Evolutionary conservation across 2,113 vertebrate species (phyloP), one percentile per base, ranked within the genome.

Genomic region (Sporophila hypoxantha): DNA sequence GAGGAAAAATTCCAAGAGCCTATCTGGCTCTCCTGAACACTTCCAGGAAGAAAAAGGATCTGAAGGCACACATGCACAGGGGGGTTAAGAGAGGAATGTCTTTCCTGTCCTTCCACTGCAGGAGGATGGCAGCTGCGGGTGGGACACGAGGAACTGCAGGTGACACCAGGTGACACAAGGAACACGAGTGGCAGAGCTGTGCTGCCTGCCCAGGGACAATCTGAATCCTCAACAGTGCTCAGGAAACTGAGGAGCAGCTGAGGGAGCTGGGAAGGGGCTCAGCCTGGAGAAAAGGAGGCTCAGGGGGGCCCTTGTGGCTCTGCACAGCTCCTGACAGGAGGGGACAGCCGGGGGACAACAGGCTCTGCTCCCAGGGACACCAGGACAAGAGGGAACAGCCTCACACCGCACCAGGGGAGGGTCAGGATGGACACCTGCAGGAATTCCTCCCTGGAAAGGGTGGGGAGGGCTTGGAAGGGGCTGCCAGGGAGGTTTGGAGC

Each of bases 121-220:
- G 52, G 12, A 42, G 55, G 7, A 20, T 18, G 42, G 27, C 34
- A 65, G 32, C 4, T 6, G 23, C 0, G 14, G 36, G 22, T 12
- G 12, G 30, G 6, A 15, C 44, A 32, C 5, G 0, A 4, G 30
- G 65, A 39, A 36, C 56, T 26, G 34, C 56, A 59, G 57, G 34
- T 37, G 57, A 37, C 56, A 59, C 34, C 10, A 34, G 55, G n/a
- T 34, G 56, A 57, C 56, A 59, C 56, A 27, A 36, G 30, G 69
- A 39, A 41, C 34, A 2, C 2, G 2, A 6, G 27, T 0, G 8
- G 36, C 4, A 10, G 5, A 1, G 60, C 13, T 20, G 17, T 37
- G 64, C 36, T 39, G 42, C 23, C 53, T 47, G 30, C 17, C 46
- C 39, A 27, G 36, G 57, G 53, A 57, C 9, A 44, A 11, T 0